Percentiles rank a stretch among this genome's conserved stretches.
Evolutionary conservation across 2,888 invertebrate species (phyloP).

Genomic region (Pasiphila rectangulata): DNA sequence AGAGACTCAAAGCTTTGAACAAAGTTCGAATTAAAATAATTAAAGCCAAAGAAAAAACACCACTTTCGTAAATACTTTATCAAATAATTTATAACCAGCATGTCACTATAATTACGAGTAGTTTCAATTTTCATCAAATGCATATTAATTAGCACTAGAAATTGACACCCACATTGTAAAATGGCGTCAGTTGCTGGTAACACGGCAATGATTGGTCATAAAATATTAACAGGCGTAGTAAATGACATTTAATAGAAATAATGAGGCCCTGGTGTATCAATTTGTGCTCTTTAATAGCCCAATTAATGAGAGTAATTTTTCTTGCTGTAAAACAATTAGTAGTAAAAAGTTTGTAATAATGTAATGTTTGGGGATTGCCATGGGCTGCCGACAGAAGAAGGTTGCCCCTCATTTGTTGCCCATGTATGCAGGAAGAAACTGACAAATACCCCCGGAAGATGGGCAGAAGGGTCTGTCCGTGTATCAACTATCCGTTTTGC

Average conservation of each 20-base stretch:
- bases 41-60: too few species aligned
- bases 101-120: too few species aligned
- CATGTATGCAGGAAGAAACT: too few species aligned
- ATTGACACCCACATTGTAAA: slow-evolving; percentile 17
- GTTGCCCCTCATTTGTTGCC: too few species aligned
- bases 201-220: slow-evolving; percentile 19
- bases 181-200: slow-evolving; percentile 16
- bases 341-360: neutral
- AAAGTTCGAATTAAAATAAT: too few species aligned
- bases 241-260: slow-evolving; percentile 20
- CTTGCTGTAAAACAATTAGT: neutral
- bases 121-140: neutral
- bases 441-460: too few species aligned
- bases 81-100: too few species aligned
- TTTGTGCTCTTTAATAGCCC: slow-evolving; percentile 19
- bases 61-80: too few species aligned
- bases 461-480: too few species aligned
- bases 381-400: too few species aligned
- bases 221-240: slow-evolving; percentile 16
- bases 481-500: too few species aligned
- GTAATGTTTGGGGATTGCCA: neutral
- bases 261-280: slow-evolving; percentile 23
- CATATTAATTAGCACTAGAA: slow-evolving; percentile 9
- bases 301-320: slow-evolving; percentile 14
- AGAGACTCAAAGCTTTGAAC: too few species aligned